Conservation (phyloP, 2,888 invertebrate genomes). For the Xestobium rufovillosum region DNA sequence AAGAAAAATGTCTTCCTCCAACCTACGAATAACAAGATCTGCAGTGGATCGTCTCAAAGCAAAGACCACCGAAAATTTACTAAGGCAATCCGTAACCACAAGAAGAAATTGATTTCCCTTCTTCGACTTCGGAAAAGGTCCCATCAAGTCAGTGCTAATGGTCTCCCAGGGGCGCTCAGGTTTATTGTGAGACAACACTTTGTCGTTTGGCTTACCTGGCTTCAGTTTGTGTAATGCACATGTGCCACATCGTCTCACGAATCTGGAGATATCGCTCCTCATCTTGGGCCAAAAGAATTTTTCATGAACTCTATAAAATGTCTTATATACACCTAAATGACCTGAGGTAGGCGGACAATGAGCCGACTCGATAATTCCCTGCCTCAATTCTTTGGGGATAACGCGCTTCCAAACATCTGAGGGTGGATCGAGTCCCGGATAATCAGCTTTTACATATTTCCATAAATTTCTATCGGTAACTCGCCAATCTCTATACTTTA, state of each 20-base stretch:
- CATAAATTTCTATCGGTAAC: no score
- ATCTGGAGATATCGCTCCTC: conserved; percentile 22
- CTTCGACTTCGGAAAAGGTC: conserved; percentile 16
- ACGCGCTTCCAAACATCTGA: conserved; percentile 22
- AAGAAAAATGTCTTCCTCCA: conserved; percentile 15
- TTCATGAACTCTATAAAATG: conserved; percentile 15
- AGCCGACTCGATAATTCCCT: conserved; percentile 15
- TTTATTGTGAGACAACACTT: conserved; percentile 21
- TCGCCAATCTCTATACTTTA: no score
- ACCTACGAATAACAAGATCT: conserved; percentile 3
- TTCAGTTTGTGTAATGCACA: conserved; percentile 24
- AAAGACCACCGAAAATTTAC: conserved; percentile 19
- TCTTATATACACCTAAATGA: conserved; percentile 27
- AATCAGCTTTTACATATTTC: no score
- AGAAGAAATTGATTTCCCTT: conserved; percentile 17
- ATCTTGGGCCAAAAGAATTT: conserved; percentile 29
- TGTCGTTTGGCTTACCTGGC: conserved; percentile 19
- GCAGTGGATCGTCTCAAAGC: conserved; percentile 13
- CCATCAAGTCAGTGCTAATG: no score
- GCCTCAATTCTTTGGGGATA: conserved; percentile 14
- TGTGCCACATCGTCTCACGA: conserved; percentile 21
- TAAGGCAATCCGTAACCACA: conserved; percentile 20
- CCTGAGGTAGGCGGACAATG: conserved; percentile 27
- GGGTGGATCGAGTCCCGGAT: no score
- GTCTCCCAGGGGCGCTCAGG: conserved; percentile 20